phyloP scores from a whole-genome alignment of 2,888 invertebrate genomes.

The Sclerodermus sp. region DNA sequence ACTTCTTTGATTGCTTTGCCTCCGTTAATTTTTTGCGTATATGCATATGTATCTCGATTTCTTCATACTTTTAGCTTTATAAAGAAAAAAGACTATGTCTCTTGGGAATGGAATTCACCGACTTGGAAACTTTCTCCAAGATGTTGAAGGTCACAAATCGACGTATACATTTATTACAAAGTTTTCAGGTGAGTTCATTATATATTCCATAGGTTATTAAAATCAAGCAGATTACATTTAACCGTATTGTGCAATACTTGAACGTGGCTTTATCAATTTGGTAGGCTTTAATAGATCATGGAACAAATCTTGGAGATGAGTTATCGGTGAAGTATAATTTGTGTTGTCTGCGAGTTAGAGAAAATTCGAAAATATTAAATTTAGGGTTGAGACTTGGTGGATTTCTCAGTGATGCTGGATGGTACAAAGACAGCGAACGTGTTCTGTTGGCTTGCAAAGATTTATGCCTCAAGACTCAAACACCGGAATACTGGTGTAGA shows the following conservation, averaged over 20 bases:
- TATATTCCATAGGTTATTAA: background rate
- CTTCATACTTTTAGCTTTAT: constrained; percentile 71
- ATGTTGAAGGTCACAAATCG: constrained; percentile 71
- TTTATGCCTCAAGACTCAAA: constrained; percentile 64
- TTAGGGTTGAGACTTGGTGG: constrained; percentile 61
- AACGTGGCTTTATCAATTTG: background rate
- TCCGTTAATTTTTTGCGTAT: too few species aligned
- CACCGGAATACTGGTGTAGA: constrained; percentile 65
- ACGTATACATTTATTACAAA: constrained; percentile 69
- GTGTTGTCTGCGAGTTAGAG: constrained; percentile 29
- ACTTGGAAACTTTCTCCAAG: constrained; percentile 70
- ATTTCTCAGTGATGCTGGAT: constrained; percentile 87
- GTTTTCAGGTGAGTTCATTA: constrained; percentile 65
- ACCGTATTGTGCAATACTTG: background rate
- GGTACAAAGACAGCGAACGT: constrained; percentile 77
- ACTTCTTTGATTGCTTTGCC: too few species aligned
- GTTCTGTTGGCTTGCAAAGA: constrained; percentile 71
- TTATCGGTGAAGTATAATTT: constrained; percentile 48
- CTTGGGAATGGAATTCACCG: constrained; percentile 70
- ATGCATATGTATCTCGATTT: too few species aligned
- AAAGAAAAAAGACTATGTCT: constrained; percentile 70
- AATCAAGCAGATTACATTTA: background rate
- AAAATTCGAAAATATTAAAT: constrained; percentile 42
- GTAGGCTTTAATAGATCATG: constrained; percentile 68
- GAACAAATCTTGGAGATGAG: constrained; percentile 62